Evolutionary conservation across 2,797 vertebrate genomes (phyloP), one percentile per base, ranked within the genome.

Genomic region (Cossypha dichroa): DNA sequence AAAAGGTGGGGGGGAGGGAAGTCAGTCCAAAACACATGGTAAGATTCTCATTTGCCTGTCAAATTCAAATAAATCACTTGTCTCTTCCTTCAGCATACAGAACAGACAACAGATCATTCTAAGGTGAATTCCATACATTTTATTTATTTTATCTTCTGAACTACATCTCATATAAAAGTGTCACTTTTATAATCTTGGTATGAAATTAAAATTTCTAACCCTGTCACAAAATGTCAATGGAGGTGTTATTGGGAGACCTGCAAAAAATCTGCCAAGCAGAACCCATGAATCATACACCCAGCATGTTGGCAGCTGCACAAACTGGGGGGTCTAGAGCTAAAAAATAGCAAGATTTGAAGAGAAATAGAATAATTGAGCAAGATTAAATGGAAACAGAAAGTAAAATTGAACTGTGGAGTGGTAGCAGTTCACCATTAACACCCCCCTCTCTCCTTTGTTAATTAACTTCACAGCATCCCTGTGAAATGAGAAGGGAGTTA

Each of bases 391-490:
- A 68, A 88, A 52, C 6, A 81, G 62, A 85, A 85, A 73, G 36
- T n/a, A 59, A 80, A 67, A 70, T 0, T 23, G 29, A 82, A 45
- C 26, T 19, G 19, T 9, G 6, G 8, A 34, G 8, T 43, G 29
- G 38, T 74, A 26, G 8, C 28, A 54, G 10, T 68, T 69, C 33
- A 40, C 8, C 21, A 82, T 49, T 66, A 86, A 78, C 13, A 84
- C 16, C 41, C 13, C 14, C 14, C 7, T 66, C 36, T 55, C 26
- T 45, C 48, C 43, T 76, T n/a, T 45, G 23, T 74, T 87, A 91
- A 95, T 94, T 94, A 95, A 93, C 60, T 70, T 91, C 87, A 83
- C 75, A 88, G 75, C 85, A 83, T 33, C 31, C 34, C 19, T 51
- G 91, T 64, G 68, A 91, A 94, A 83, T 43, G 40, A 76, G 84